Percentiles rank a stretch among this genome's conserved stretches.
phyloP scores from a whole-genome alignment of 2,888 invertebrate species.

The Idaea biselata region DNA sequence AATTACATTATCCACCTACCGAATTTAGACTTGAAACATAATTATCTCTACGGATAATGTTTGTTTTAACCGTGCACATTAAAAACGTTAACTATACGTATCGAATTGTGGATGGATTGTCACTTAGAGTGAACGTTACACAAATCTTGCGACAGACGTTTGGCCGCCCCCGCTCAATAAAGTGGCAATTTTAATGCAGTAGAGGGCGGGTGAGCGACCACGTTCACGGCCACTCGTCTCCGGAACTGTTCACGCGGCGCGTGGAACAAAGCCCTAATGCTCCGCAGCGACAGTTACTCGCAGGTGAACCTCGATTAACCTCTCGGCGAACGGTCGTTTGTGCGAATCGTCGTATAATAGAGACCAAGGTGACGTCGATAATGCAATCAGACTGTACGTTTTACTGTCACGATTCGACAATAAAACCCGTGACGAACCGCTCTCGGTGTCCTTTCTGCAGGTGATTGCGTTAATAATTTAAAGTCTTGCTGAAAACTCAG shows the following conservation, averaged over 20 bases:
- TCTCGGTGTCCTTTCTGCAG: slow-evolving; percentile 35
- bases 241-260: slow-evolving; percentile 31
- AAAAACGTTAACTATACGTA: slow-evolving; percentile 36
- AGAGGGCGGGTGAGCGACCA: slow-evolving; percentile 66
- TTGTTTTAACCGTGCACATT: slow-evolving; percentile 25
- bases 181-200: slow-evolving; percentile 56
- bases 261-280: slow-evolving; percentile 55
- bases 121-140: slow-evolving; percentile 48
- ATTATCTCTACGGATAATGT: slow-evolving; percentile 32
- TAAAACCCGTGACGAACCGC: slow-evolving; percentile 61
- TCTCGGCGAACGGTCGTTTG: slow-evolving; percentile 64
- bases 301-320: slow-evolving; percentile 73
- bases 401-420: slow-evolving; percentile 52
- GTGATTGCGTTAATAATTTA: not conserved
- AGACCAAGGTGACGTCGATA: slow-evolving; percentile 50
- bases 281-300: slow-evolving; percentile 55
- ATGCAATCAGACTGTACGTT: slow-evolving; percentile 49
- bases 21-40: no score
- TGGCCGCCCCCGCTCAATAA: slow-evolving; percentile 68
- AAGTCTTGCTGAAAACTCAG: not conserved
- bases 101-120: slow-evolving; percentile 53
- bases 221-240: slow-evolving; percentile 58
- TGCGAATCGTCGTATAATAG: slow-evolving; percentile 50
- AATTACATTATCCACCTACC: no score
- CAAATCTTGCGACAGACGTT: slow-evolving; percentile 56